Conservation (phyloP, 2,113 vertebrate genomes). For the Megalops atlanticus region DNA sequence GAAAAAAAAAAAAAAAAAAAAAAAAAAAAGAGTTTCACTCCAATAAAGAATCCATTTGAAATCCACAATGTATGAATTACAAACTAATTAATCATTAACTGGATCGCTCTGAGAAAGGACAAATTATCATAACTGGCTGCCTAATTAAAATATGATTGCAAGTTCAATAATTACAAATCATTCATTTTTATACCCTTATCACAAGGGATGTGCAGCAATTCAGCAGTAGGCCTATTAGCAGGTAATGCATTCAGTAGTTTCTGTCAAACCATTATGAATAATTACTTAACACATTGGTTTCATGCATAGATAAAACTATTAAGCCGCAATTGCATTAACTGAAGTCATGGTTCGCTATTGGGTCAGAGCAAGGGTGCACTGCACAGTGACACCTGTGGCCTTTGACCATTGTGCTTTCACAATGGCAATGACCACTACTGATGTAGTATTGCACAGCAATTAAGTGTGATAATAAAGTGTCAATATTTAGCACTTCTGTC, state of each 20-base stretch:
- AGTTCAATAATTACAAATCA: slow-evolving; percentile 75
- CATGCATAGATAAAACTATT: slow-evolving; percentile 68
- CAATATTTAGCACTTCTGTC: too few relatives aligned
- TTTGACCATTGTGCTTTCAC: background rate
- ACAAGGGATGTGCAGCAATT: slow-evolving; percentile 64
- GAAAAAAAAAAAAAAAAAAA: background rate
- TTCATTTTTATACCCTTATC: slow-evolving; percentile 73
- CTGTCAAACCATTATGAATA: slow-evolving; percentile 68
- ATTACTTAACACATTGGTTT: slow-evolving; percentile 67
- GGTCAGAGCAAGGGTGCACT: background rate
- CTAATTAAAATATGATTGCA: slow-evolving; percentile 77
- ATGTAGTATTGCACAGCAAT: background rate
- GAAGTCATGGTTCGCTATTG: slow-evolving; percentile 43
- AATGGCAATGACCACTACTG: too few relatives aligned
- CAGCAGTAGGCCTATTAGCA: slow-evolving; percentile 73
- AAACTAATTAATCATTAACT: slow-evolving; percentile 75
- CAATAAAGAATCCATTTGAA: background rate
- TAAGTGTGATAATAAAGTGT: too few relatives aligned
- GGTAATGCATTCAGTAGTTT: slow-evolving; percentile 63
- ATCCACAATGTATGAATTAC: slow-evolving; percentile 64
- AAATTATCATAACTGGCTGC: slow-evolving; percentile 76
- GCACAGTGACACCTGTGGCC: background rate
- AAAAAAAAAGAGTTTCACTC: background rate
- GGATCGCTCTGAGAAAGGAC: slow-evolving; percentile 68
- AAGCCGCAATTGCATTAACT: slow-evolving; percentile 65